Evolutionary conservation across 2,888 invertebrate genomes (phyloP), one percentile per base, ranked within the genome.

Genomic region (Macropis europaea): DNA sequence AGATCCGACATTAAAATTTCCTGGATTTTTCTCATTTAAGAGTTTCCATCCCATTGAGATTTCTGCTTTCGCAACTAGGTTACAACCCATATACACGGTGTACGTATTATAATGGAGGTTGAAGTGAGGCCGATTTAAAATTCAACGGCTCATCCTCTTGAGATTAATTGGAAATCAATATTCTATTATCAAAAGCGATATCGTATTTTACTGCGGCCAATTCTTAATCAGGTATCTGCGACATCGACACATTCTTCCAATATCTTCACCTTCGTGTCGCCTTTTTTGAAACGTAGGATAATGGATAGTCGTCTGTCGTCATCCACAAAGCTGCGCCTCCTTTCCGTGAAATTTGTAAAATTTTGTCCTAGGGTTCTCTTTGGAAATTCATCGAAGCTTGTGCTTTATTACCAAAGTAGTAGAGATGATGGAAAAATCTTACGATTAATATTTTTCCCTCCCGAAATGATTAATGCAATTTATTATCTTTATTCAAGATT

Each of bases 141-240:
- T 73, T 71, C 71, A 60, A 54, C 57, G 50, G 60, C 56, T 67
- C 66, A 47, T 57, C 66, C 45, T 26, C 54, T 52, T 45, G 28
- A 71, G 73, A 73, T 73, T 73, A 73, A 73, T 73, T 69, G 73
- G 72, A 71, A 73, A 73, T 73, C 73, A 54, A 73, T 73, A 71
- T 60, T 73, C 73, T 71, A 71, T 72, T 73, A 66, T 66, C 67
- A 72, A 72, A 52, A 61, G 50, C 56, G 53, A 63, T 50, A 57
- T 59, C 63, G 64, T 59, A 24, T 60, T 43, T 36, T 36, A n/a
- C 11, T 30, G 22, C 17, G 50, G 34, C 34, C 56, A 40, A 72
- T 67, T 59, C 66, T 60, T 71, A 34, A 57, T 57, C 57, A 19
- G 34, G 19, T 42, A 28, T 15, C 15, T 13, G 19, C 26, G 13